Evolutionary conservation across 2,797 vertebrate species (phyloP).

Genomic region (Menidia menidia): DNA sequence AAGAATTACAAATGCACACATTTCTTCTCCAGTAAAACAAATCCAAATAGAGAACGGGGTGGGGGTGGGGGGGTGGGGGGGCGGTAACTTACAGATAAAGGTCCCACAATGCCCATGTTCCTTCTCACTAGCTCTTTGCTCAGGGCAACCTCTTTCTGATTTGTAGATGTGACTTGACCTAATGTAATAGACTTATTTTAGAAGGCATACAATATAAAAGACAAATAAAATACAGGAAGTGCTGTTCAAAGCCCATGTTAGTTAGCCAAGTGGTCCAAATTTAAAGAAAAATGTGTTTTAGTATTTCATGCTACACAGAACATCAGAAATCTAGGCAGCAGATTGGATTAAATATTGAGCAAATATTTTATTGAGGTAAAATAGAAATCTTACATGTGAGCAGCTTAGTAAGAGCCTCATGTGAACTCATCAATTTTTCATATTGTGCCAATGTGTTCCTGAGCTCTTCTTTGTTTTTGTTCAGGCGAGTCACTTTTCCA

Average conservation of each 20-base stretch:
- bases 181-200: conserved; percentile 13
- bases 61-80: too few relatives aligned
- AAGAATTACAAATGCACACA: conserved; percentile 22
- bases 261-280: too few relatives aligned
- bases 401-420: conserved; percentile 71
- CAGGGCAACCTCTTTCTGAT: conserved; percentile 72
- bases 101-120: conserved; percentile 71
- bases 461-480: conserved; percentile 85
- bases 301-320: background rate
- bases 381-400: conserved; percentile 81
- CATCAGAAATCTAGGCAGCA: background rate
- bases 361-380: background rate
- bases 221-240: background rate
- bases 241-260: background rate
- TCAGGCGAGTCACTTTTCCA: conserved; percentile 83
- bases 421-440: conserved; percentile 66
- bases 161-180: conserved; percentile 79
- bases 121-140: conserved; percentile 72
- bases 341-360: background rate
- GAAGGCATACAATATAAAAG: background rate
- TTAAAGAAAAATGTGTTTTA: background rate
- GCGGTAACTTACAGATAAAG: conserved; percentile 78
- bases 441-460: conserved; percentile 74
- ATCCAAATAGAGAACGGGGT: background rate
- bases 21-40: background rate